Base-by-base conservation (phyloP, 2,113 vertebrate species). In the Oreochromis tanganicae region DNA sequence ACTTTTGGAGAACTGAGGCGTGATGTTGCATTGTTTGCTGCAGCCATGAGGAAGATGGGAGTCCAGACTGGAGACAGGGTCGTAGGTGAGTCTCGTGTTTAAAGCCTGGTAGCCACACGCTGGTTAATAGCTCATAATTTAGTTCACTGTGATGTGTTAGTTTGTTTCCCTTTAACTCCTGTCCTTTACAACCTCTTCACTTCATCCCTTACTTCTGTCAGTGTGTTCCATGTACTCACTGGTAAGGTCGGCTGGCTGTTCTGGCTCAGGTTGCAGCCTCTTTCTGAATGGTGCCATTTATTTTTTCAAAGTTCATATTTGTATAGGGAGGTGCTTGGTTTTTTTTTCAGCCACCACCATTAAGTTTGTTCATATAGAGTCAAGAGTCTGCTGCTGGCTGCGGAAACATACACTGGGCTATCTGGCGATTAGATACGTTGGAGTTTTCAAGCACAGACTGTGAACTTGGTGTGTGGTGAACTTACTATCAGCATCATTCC, bases 41-140 rank as follows among this genome's bases (percentile, higher is more conserved):
- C 98, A 0, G 98, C 99, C 34, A 98, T 99, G 98, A 97, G 98
- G 94, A 99, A 98, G 93, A 97, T 98, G 97, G 98, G 98, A 1
- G 32, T 99, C 38, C 95, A 95, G 90, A 95, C 82, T 0, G 98
- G 98, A 27, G 99, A 99, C 96, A 92, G 98, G 61, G 98, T 99
- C 1, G 98, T 98, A 2, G 99, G 99, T 99, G 85, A 97, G 98
- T 94, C 9, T 52, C 4, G 3, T 32, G 27, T 34, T 48, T 5
- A 19, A 43, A 59, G 38, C 36, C 36, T 81, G 27, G 36, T 16
- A 5, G 29, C 9, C 7, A 85, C 32, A 56, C 48, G 9, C 16
- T 46, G 24, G 36, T 34, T 57, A 21, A 34, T 59, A 13, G 21
- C 27, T 78, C 4, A 10, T 32, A 48, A 43, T 32, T 38, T 2